Evolutionary conservation across 2,797 vertebrate genomes (phyloP), one percentile per base, ranked within the genome.

Genomic region (Cynopterus sphinx): DNA sequence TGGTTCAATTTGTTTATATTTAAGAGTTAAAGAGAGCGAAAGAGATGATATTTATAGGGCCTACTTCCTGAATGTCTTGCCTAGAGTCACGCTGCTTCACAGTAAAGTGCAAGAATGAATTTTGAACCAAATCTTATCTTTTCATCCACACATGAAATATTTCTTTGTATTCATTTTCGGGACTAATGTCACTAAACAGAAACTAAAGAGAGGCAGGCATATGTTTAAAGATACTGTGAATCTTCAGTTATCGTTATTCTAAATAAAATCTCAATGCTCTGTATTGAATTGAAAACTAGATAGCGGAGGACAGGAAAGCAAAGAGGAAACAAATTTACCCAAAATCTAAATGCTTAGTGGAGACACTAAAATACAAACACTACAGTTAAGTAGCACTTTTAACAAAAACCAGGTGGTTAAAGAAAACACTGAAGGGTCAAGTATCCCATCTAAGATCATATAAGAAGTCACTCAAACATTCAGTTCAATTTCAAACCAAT

Each of bases 271-370:
- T 65, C 41, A 75, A 43, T 75, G 33, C 59, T 74, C 43, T 39
- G 31, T 68, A 68, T 31, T 53, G 46, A 81, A 82, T 39, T 33
- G 53, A 53, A 81, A 86, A 2, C 22, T 19, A 19, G 43, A 95
- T 31, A 63, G 16, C 63, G 3, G 28, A 90, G 13, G 21, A 24
- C 22, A 36, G 43, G 3, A 11, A 78, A 74, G 63, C 87, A 46
- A 36, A 81, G 26, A 49, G 22, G 22, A 81, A 63, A 84, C 57
- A 84, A 73, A 68, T 15, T 55, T 53, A 46, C 36, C n/a, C 43
- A 71, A 91, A 94, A 63, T 39, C 39, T n/a, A 87, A 89, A 55
- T 55, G 68, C 88, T 97, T 94, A 85, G 36, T n/a, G 11, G n/a
- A 59, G 51, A 94, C 15, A 68, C 51, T 49, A 68, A 74, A 95